Base-by-base conservation (phyloP, 2,888 invertebrate genomes). In the Octodonta nipae region DNA sequence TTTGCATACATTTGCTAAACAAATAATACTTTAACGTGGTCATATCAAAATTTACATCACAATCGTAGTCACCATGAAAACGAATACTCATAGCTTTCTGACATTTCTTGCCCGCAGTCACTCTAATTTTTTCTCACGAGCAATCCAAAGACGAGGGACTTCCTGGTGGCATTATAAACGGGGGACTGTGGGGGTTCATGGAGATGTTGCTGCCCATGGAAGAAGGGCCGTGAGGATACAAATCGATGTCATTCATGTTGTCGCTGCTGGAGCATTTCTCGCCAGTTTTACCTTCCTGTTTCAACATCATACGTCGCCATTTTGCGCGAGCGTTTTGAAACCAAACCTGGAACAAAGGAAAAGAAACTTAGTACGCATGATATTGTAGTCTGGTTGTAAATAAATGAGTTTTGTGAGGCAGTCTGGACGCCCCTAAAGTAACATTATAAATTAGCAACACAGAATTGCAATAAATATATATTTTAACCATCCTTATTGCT, bases 291-390 rank as follows among this genome's bases (percentile, higher is more conserved):
- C 76, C 78, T 56, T 82, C 82, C 54, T 82, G 81, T 55, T 82
- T 81, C 49, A 81, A 68, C 62, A 85, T 78, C 74, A 85, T 83
- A 45, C 91, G 75, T 51, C 91, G 75, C 79, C 86, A 88, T 68
- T 91, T 91, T 45, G 91, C 91, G 22, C 91, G 70, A 15, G 89
- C 88, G 60, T 91, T 91, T 66, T 91, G 89, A 66, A 91, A 91
- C 89, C 89, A 89, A 34, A 89, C 89, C 88, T 89, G 74, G 24
- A 67, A 67, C 63, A 64, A 69, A 63, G n/a, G n/a, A n/a, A 58
- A 52, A 46, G 43, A 46, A 26, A n/a, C 16, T 2, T 26, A 25
- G n/a, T n/a, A n/a, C n/a, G n/a, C 10, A 10, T 15, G 16, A 17
- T 27, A 13, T n/a, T 13, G 15, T n/a, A 13, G 15, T 5, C 8